These are phyloP conservation scores for Pegoplata infirma DNA, from an alignment of 2,888 invertebrate species.

Conservation along the genomic window DNA sequence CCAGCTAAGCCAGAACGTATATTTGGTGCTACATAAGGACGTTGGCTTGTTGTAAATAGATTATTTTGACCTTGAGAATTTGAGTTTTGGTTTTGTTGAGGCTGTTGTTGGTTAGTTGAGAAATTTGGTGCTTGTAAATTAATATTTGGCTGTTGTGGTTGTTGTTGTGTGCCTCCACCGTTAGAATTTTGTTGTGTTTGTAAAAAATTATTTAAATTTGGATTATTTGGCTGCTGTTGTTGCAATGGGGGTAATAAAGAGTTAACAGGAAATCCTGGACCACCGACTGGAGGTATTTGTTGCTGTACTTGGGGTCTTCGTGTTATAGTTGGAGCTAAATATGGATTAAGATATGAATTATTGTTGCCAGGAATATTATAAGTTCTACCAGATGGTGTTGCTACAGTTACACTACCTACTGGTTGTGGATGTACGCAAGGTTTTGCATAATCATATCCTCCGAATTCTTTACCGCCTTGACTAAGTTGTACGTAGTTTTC, in stretches of 20 bases:
- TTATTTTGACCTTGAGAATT: slow-evolving; percentile 31
- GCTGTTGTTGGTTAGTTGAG: slow-evolving; percentile 45
- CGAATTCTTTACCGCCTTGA: slow-evolving; percentile 61
- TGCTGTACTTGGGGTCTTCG: slow-evolving; percentile 68
- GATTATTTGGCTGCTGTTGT: slow-evolving; percentile 39
- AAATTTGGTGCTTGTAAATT: slow-evolving; percentile 64
- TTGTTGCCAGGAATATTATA: slow-evolving; percentile 73
- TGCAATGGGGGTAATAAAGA: slow-evolving; percentile 65
- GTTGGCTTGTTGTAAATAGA: slow-evolving; percentile 71
- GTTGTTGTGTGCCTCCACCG: slow-evolving; percentile 39
- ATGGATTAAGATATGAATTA: slow-evolving; percentile 71
- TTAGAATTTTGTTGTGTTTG: slow-evolving; percentile 22
- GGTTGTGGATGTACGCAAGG: slow-evolving; percentile 62
- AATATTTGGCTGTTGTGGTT: slow-evolving; percentile 55
- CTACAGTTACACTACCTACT: slow-evolving; percentile 70
- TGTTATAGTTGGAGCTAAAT: slow-evolving; percentile 73
- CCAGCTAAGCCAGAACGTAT: slow-evolving; percentile 70
- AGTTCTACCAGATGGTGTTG: slow-evolving; percentile 72
- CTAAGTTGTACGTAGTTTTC: slow-evolving; percentile 70
- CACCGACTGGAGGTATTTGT: slow-evolving; percentile 26
- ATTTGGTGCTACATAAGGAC: slow-evolving; percentile 76
- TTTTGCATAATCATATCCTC: slow-evolving; percentile 71
- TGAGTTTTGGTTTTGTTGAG: slow-evolving; percentile 30
- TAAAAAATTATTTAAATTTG: slow-evolving; percentile 30
- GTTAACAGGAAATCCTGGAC: slow-evolving; percentile 62